Evolutionary conservation across 2,797 vertebrate species (phyloP).

Genomic region (Linurgus olivaceus): DNA sequence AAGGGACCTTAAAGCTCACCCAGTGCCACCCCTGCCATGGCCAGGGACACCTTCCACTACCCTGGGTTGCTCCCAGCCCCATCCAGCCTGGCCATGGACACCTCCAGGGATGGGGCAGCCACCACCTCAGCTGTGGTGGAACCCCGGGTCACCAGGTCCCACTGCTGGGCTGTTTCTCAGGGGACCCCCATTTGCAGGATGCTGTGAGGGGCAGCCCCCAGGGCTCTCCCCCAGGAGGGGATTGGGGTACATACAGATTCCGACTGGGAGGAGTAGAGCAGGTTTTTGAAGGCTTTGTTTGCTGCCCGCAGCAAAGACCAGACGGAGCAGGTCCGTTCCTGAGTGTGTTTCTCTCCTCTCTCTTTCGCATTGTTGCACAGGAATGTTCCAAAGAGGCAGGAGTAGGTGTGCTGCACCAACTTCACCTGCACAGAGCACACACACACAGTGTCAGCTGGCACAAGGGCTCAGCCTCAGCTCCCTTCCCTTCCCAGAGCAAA

Average conservation of each 20-base stretch:
- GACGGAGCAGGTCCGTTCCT: constrained; percentile 94
- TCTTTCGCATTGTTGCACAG: constrained; percentile 97
- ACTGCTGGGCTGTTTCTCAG: background rate
- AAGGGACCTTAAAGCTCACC: background rate
- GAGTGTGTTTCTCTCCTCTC: constrained; percentile 90
- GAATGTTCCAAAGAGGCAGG: constrained; percentile 98
- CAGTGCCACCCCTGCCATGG: background rate
- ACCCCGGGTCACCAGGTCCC: background rate
- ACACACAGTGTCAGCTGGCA: background rate
- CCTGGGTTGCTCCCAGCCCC: fast-evolving
- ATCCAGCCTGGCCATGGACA: background rate
- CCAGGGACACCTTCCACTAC: background rate
- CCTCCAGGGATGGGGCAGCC: background rate
- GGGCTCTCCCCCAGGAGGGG: background rate
- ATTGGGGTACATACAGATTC: constrained; percentile 85
- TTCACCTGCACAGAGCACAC: constrained; percentile 84
- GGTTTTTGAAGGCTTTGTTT: constrained; percentile 93
- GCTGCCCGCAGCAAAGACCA: constrained; percentile 94
- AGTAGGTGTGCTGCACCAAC: constrained; percentile 97
- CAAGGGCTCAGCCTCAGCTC: background rate
- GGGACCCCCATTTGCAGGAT: background rate
- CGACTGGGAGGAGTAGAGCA: constrained; percentile 95
- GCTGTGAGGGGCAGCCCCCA: background rate
- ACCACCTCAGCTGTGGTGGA: background rate
- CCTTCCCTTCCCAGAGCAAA: background rate